Evolutionary conservation across 2,113 vertebrate genomes (phyloP), one percentile per base, ranked within the genome.

Genomic region (Heloderma charlesbogerti): DNA sequence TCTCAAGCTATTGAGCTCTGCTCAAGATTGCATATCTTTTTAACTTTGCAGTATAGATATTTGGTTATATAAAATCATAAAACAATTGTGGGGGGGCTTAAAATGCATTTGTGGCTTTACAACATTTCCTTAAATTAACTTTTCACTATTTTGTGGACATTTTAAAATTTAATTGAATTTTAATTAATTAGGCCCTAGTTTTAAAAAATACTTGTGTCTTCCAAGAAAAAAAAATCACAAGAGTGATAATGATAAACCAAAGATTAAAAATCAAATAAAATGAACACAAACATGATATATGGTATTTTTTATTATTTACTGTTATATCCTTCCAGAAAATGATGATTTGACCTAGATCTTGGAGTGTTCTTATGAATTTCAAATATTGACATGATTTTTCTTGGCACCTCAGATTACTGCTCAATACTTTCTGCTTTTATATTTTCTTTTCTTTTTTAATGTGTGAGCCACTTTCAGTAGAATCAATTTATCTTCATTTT

Each of bases 231-330:
- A 13, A 78, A 43, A 45, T 10, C 43, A 1, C 20, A 48, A 78
- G 31, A 22, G 43, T 34, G 40, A 25, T 40, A 60, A 60, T 34
- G 3, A 40, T 12, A 45, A 34, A 48, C 67, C 31, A 71, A 81
- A 71, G n/a, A 69, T 48, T 80, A 51, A 81, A 79, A n/a, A 80
- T 67, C 9, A 80, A 51, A 54, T 60, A 74, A 80, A 48, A 25
- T 45, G 40, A 48, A 16, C 34, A 20, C 34, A 88, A 31, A 34
- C 0, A 0, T 25, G 51, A 43, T 60, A 16, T 48, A 6, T 37
- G 8, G 43, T 0, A 0, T 20, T 88, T 89, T 88, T 90, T 88
- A 69, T 34, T 85, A 63, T 20, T 31, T 43, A 85, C 34, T 86
- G 9, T 31, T 31, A 57, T 69, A 37, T 54, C 74, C 60, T 6